phyloP scores from a whole-genome alignment of 2,113 vertebrate genomes.

The Sinocyclocheilus rhinocerous region DNA sequence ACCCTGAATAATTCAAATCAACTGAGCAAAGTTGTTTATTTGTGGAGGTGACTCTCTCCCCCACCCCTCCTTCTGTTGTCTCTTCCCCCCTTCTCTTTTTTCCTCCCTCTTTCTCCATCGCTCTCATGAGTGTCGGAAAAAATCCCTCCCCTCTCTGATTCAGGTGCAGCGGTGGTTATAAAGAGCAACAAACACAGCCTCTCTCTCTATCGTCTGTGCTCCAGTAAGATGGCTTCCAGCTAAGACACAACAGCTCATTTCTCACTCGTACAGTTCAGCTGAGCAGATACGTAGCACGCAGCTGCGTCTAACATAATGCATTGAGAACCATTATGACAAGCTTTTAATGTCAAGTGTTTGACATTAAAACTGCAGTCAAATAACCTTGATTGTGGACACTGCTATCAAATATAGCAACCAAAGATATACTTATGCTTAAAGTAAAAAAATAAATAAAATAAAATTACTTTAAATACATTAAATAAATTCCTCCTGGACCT shows the following conservation, averaged over 20 bases:
- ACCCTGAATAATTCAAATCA: constrained; percentile 61
- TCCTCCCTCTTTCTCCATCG: constrained; percentile 9
- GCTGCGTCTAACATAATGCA: background rate
- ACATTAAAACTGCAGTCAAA: background rate
- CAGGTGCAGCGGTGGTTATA: background rate
- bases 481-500: background rate
- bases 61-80: constrained; percentile 2
- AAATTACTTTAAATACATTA: background rate
- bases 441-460: too few species aligned
- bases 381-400: background rate
- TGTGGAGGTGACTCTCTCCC: constrained; percentile 45
- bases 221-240: constrained; percentile 39
- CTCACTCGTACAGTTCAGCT: constrained; percentile 19
- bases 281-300: background rate
- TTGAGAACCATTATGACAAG: background rate
- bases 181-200: constrained; percentile 21
- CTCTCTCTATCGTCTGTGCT: background rate
- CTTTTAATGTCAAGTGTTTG: too few species aligned
- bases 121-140: background rate
- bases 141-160: constrained; percentile 13
- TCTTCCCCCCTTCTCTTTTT: constrained; percentile 19
- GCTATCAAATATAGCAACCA: background rate
- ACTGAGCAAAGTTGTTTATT: constrained; percentile 59
- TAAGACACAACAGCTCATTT: constrained; percentile 33
- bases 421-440: background rate